A percentile compares a stretch with the other conserved stretches of the same genome.
phyloP scores from a whole-genome alignment of 2,113 vertebrate species.

The Vulpes ferrilata region DNA sequence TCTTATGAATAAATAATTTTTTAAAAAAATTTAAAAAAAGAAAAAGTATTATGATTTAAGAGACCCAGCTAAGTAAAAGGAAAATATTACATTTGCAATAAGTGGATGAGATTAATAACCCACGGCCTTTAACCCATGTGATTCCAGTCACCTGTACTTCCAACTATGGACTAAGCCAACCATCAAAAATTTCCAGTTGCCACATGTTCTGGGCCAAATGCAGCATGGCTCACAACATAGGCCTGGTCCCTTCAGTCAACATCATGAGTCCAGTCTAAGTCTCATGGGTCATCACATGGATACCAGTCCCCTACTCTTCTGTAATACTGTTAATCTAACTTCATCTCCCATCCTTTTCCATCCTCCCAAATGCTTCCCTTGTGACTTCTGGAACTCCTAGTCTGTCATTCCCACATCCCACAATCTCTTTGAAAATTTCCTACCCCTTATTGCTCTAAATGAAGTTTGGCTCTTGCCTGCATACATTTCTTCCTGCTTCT shows the following conservation, averaged over 20 bases:
- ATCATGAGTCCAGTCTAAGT: background rate
- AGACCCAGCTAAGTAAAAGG: background rate
- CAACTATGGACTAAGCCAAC: background rate
- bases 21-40: no score
- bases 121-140: background rate
- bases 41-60: background rate
- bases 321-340: background rate
- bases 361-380: background rate
- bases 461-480: background rate
- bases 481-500: background rate
- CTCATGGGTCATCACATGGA: background rate
- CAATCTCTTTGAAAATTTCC: background rate
- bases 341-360: background rate
- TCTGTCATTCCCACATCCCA: background rate
- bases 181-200: background rate
- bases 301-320: background rate
- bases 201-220: background rate
- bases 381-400: background rate
- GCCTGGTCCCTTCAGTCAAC: background rate
- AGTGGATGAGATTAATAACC: background rate
- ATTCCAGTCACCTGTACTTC: background rate
- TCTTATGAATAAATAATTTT: no score
- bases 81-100: conserved; percentile 3
- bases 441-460: background rate
- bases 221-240: background rate